A percentile compares a stretch with the other conserved stretches of the same genome.
phyloP scores from a whole-genome alignment of 1,140 invertebrate genomes.

The Lineus longissimus region DNA sequence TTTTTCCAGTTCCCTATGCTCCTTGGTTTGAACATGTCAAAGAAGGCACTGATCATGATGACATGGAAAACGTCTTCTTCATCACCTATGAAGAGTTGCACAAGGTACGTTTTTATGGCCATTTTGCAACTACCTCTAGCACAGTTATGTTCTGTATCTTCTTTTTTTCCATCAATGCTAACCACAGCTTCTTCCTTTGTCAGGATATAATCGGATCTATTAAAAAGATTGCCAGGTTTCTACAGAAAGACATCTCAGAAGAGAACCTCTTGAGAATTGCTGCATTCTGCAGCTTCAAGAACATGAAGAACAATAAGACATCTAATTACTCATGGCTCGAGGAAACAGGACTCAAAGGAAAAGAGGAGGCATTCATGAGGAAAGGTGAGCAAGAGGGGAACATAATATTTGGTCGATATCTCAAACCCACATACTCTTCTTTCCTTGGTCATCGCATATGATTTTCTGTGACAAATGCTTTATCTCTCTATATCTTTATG shows the following conservation, averaged over 20 bases:
- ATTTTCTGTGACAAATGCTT: too few species aligned
- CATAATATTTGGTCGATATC: neutral
- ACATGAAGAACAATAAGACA: constrained; percentile 69
- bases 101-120: constrained; percentile 27
- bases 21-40: constrained; percentile 59
- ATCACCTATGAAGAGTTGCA: constrained; percentile 59
- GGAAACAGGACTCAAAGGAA: constrained; percentile 51
- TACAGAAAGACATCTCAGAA: constrained; percentile 65
- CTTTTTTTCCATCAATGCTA: neutral
- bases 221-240: constrained; percentile 66
- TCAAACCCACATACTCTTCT: too few species aligned
- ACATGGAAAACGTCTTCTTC: constrained; percentile 55
- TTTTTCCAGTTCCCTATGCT: constrained; percentile 54
- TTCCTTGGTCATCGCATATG: too few species aligned
- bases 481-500: constrained; percentile 11
- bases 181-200: neutral
- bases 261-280: constrained; percentile 65
- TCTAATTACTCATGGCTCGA: constrained; percentile 57
- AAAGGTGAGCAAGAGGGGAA: constrained; percentile 44
- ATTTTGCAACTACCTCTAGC: neutral
- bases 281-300: constrained; percentile 73
- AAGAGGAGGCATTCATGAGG: constrained; percentile 52
- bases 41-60: constrained; percentile 51
- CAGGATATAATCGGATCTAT: constrained; percentile 52
- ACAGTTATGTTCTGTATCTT: neutral